Conservation (phyloP, 2,888 invertebrate species). For the Leptothorax acervorum region DNA sequence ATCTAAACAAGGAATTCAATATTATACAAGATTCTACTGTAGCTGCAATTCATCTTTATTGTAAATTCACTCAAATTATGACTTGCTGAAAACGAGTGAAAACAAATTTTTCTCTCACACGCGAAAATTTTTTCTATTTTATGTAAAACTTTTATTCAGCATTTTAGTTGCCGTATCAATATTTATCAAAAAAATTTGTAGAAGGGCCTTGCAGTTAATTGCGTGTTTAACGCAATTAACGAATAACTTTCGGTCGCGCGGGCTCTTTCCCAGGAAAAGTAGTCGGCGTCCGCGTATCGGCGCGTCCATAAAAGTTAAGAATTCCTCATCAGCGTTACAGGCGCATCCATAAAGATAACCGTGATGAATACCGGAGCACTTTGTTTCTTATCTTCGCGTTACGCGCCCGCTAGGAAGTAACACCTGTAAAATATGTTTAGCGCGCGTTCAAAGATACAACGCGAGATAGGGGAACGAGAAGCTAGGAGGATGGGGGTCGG, state of each 20-base stretch:
- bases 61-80: slow-evolving; percentile 17
- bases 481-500: not conserved
- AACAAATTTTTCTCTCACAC: not conserved
- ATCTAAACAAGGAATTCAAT: slow-evolving; percentile 26
- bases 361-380: slow-evolving; percentile 61
- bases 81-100: not conserved
- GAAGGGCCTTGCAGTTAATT: not conserved
- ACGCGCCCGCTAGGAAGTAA: slow-evolving; percentile 64
- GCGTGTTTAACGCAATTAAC: not conserved
- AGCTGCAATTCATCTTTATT: slow-evolving; percentile 5
- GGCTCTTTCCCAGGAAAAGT: slow-evolving; percentile 6
- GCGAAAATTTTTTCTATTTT: slow-evolving; percentile 3
- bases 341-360: slow-evolving; percentile 66
- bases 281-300: slow-evolving; percentile 37
- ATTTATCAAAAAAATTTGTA: not conserved
- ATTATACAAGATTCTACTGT: not conserved
- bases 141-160: not conserved
- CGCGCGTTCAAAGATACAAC: slow-evolving; percentile 67
- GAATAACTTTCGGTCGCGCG: slow-evolving; percentile 23
- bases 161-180: not conserved
- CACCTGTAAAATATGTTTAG: slow-evolving; percentile 68
- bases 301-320: slow-evolving; percentile 62
- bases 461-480: slow-evolving; percentile 54
- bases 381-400: slow-evolving; percentile 64
- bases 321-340: slow-evolving; percentile 66